phyloP scores from a whole-genome alignment of 2,888 invertebrate genomes.

The Phalera bucephala region DNA sequence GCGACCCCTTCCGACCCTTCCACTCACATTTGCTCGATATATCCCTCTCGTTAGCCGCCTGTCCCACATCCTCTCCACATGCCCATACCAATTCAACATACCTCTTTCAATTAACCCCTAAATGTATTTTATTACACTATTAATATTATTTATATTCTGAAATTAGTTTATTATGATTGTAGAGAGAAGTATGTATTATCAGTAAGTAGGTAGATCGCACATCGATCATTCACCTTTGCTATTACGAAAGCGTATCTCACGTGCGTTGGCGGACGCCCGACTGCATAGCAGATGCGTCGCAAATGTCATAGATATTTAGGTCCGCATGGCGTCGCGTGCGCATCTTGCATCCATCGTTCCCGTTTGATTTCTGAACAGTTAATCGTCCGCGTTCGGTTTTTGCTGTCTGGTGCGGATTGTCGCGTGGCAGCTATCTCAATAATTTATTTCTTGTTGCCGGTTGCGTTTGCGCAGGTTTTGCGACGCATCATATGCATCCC shows the following conservation, averaged over 20 bases:
- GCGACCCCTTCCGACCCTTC: too few species aligned
- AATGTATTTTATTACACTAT: too few species aligned
- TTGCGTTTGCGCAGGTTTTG: constrained; percentile 37
- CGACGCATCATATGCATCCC: constrained; percentile 28
- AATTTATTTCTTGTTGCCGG: constrained; percentile 24
- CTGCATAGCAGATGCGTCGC: constrained; percentile 19
- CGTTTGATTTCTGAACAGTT: constrained; percentile 52
- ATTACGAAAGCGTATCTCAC: constrained; percentile 58
- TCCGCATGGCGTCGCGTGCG: constrained; percentile 52
- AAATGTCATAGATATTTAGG: constrained; percentile 67
- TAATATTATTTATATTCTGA: too few species aligned
- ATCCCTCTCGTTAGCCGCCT: too few species aligned
- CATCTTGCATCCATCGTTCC: constrained; percentile 53
- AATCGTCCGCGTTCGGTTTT: constrained; percentile 51
- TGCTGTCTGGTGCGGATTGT: constrained; percentile 23
- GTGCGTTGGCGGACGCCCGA: constrained; percentile 31
- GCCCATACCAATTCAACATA: too few species aligned
- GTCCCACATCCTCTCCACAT: too few species aligned
- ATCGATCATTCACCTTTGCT: constrained; percentile 73
- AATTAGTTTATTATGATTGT: too few species aligned
- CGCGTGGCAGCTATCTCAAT: constrained; percentile 36
- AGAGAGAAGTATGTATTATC: too few species aligned
- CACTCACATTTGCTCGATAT: too few species aligned
- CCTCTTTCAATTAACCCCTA: too few species aligned
- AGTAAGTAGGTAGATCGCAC: constrained; percentile 42